Conservation (phyloP, 2,113 vertebrate genomes). For the Pampusana beccarii region DNA sequence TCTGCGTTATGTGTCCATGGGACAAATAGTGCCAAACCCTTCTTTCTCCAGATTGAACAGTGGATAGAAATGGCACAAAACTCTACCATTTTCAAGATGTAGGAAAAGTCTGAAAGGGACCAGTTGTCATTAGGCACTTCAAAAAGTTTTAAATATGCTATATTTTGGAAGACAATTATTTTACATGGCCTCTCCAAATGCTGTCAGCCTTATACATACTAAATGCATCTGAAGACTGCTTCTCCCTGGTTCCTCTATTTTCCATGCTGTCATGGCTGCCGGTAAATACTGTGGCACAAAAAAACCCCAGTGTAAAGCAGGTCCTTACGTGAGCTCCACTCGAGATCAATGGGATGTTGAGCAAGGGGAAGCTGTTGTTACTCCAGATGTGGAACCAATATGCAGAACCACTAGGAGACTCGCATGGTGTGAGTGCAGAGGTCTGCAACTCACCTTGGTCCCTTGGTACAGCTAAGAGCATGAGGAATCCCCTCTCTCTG, state of each 20-base stretch:
- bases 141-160: background rate
- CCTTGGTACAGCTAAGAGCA: background rate
- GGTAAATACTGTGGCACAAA: background rate
- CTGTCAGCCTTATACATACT: background rate
- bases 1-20: background rate
- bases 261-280: background rate
- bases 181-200: background rate
- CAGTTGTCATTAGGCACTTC: no score
- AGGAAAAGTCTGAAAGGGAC: background rate
- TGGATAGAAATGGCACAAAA: background rate
- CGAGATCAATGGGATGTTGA: fast-evolving
- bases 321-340: fast-evolving
- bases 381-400: background rate
- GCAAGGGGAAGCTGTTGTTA: background rate
- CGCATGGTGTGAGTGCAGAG: fast-evolving
- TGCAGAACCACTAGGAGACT: background rate
- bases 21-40: background rate
- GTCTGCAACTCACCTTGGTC: background rate
- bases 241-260: background rate
- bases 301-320: background rate
- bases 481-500: background rate
- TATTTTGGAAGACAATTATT: background rate
- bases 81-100: background rate
- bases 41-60: background rate
- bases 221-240: fast-evolving